Evolutionary conservation across 2,113 vertebrate species (phyloP).

Genomic region (Myanophis thanlyinensis): DNA sequence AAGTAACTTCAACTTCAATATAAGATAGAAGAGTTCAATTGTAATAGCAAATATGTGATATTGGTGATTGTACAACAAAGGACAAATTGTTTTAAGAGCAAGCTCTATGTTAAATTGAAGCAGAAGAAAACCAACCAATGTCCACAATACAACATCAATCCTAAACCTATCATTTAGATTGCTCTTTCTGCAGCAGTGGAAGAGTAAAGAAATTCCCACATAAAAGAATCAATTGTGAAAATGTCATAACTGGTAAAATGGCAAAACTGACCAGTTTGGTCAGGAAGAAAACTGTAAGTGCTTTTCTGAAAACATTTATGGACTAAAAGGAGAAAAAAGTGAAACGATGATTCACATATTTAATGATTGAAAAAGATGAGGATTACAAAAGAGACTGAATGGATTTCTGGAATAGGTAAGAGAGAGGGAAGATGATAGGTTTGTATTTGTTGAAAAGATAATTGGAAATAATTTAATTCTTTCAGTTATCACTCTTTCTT

Average conservation of each 20-base stretch:
- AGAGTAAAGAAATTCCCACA: background rate
- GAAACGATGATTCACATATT: background rate
- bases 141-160: background rate
- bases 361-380: background rate
- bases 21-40: background rate
- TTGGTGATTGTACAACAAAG: background rate
- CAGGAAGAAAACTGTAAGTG: background rate
- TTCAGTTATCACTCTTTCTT: background rate
- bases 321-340: background rate
- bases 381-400: background rate
- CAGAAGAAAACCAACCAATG: background rate
- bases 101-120: background rate
- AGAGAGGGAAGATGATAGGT: background rate
- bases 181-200: background rate
- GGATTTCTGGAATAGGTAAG: background rate
- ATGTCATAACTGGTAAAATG: background rate
- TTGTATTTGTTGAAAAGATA: background rate
- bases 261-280: background rate
- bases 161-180: background rate
- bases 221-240: background rate
- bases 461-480: background rate
- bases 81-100: background rate
- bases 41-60: background rate
- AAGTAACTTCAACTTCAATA: background rate
- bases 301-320: background rate